Conservation (phyloP, 2,888 invertebrate species). For the Fragum whitleyi region DNA sequence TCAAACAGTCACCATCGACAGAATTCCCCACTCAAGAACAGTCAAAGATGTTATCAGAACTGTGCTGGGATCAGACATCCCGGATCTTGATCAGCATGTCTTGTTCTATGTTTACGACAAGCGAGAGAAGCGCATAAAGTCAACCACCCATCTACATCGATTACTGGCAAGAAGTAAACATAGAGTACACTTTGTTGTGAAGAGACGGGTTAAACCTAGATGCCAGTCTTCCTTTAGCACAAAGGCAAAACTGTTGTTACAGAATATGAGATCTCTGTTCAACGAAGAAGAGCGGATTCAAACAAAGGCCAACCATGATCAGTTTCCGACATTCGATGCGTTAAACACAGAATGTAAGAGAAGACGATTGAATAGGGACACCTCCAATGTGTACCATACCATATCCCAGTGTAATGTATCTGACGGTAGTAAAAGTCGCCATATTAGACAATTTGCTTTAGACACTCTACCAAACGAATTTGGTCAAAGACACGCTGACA, state of each 20-base stretch:
- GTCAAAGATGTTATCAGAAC: slow-evolving; percentile 2
- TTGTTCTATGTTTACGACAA: slow-evolving; percentile 10
- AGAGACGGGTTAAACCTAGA: neutral
- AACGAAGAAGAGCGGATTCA: neutral
- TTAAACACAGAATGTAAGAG: neutral
- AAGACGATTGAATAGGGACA: neutral
- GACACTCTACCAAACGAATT: too few relatives aligned
- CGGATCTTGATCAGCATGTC: neutral
- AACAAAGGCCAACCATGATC: neutral
- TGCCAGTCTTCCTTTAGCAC: neutral
- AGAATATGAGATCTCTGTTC: neutral
- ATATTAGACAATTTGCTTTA: too few relatives aligned
- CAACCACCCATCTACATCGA: neutral
- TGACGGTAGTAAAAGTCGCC: too few relatives aligned
- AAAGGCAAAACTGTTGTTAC: neutral
- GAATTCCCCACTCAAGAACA: neutral
- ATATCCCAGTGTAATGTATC: too few relatives aligned
- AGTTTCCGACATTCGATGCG: neutral
- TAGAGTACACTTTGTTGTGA: neutral
- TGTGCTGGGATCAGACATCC: neutral
- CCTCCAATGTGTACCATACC: neutral
- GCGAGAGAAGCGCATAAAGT: slow-evolving; percentile 3
- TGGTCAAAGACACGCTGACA: too few relatives aligned
- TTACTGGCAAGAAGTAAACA: neutral
- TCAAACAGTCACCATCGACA: neutral